phyloP scores from a whole-genome alignment of 2,888 invertebrate species.

The Invenusta paracnida region DNA sequence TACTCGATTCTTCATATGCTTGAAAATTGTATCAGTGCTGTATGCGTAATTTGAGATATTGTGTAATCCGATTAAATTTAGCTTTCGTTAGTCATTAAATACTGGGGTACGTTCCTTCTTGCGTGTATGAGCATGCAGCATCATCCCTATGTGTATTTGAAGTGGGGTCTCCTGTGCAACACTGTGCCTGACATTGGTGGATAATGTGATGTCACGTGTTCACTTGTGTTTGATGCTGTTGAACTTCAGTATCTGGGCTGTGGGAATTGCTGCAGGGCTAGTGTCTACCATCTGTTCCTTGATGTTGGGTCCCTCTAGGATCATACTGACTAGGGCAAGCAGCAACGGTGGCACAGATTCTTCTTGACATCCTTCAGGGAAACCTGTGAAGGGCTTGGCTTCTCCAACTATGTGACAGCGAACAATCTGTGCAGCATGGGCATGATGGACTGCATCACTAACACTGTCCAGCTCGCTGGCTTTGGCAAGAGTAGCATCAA shows the following conservation, averaged over 20 bases:
- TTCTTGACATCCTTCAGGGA: not conserved
- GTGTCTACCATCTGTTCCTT: not conserved
- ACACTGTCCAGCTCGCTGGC: not conserved
- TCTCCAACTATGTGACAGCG: too few relatives aligned
- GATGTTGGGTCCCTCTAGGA: not conserved
- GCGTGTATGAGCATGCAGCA: conserved; percentile 45
- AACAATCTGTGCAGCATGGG: not conserved
- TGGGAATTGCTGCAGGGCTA: not conserved
- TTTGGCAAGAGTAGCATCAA: not conserved
- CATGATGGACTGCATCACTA: not conserved
- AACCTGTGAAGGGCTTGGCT: not conserved
- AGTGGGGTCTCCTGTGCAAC: conserved; percentile 43
- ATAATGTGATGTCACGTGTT: not conserved
- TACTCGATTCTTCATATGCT: too few relatives aligned
- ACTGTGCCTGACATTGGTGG: too few relatives aligned
- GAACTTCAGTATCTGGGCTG: not conserved
- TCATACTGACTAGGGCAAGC: not conserved
- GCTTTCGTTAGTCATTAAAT: too few relatives aligned
- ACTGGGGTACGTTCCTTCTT: conserved; percentile 38
- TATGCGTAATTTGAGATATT: too few relatives aligned
- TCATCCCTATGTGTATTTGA: conserved; percentile 45
- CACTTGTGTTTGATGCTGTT: not conserved
- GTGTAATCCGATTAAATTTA: too few relatives aligned
- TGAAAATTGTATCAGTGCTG: too few relatives aligned
- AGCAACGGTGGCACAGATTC: not conserved